Percentiles rank a stretch among this genome's conserved stretches.
phyloP scores from a whole-genome alignment of 1,140 invertebrate species.

The Caerostris darwini region DNA sequence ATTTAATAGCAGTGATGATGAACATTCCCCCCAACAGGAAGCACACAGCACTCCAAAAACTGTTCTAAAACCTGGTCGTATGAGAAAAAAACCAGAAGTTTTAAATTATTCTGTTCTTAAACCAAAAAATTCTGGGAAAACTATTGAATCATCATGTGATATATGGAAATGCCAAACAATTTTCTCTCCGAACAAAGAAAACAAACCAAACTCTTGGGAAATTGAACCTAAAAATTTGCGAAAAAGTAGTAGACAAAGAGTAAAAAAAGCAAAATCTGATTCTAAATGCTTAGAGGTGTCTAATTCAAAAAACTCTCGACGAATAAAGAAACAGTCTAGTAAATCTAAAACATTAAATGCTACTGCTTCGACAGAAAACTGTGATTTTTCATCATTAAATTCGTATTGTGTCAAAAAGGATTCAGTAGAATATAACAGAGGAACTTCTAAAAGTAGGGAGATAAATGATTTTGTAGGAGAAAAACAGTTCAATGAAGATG shows the following conservation, averaged over 20 bases:
- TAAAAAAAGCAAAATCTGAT: not conserved
- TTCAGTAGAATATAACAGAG: slow-evolving; percentile 36
- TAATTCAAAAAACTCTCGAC: not conserved
- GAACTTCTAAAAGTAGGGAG: slow-evolving; percentile 18
- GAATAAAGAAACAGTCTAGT: not conserved
- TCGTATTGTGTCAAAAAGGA: not conserved
- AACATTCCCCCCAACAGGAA: not conserved
- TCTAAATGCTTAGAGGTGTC: not conserved
- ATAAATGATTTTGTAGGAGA: not conserved
- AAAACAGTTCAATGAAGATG: not conserved
- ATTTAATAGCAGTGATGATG: slow-evolving; percentile 68
- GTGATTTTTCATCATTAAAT: not conserved
- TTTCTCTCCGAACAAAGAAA: slow-evolving; percentile 26
- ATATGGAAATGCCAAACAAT: slow-evolving; percentile 48
- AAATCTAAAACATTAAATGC: not conserved
- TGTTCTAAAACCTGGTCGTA: not conserved
- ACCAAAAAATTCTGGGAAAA: slow-evolving; percentile 6
- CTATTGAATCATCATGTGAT: slow-evolving; percentile 52
- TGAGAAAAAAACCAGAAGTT: slow-evolving; percentile 1
- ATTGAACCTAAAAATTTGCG: not conserved
- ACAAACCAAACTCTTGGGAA: not conserved
- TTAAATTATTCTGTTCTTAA: not conserved
- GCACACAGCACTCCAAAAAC: not conserved
- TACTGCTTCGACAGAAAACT: not conserved
- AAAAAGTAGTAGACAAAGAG: not conserved